Evolutionary conservation across 37 sponge, comb jelly and placozoan species (phyloP).

Genomic region (Dysidea cf. avara): DNA sequence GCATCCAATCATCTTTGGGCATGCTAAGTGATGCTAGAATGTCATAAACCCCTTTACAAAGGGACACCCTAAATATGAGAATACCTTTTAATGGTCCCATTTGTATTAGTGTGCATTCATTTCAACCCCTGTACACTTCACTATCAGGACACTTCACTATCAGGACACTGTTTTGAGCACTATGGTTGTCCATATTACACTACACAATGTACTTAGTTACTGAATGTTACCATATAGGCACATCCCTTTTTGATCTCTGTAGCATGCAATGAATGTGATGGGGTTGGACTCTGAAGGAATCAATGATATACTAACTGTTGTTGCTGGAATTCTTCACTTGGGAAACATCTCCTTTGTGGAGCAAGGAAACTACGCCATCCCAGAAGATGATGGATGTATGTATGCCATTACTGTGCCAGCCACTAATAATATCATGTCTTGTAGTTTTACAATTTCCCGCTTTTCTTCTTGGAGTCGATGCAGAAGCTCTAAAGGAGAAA

Average conservation of each 20-base stretch:
- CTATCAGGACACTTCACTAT: no score
- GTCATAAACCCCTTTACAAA: no score
- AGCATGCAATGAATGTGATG: conserved; percentile 98
- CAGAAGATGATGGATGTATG: conserved; percentile 95
- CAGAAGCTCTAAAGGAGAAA: conserved; percentile 71
- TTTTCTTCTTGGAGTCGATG: conserved; percentile 84
- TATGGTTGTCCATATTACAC: no score
- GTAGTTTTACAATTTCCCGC: conserved; percentile 93
- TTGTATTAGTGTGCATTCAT: no score
- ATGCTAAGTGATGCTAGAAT: no score
- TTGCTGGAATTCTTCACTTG: conserved; percentile 89
- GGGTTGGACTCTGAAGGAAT: conserved; percentile 75
- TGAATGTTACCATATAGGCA: no score
- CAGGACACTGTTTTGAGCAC: no score
- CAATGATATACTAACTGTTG: conserved; percentile 74
- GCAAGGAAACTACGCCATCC: conserved; percentile 84
- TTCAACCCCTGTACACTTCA: no score
- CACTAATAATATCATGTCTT: not conserved
- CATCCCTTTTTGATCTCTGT: not conserved
- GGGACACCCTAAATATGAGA: no score
- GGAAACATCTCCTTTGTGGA: conserved; percentile 96
- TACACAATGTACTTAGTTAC: no score
- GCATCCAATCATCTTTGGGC: conserved; percentile 92
- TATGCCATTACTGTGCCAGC: not conserved
- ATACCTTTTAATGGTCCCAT: no score